A percentile compares a stretch with the other conserved stretches of the same genome.
Evolutionary conservation across 2,113 vertebrate genomes (phyloP).

Genomic region (Dolichallabes microphthalmus): DNA sequence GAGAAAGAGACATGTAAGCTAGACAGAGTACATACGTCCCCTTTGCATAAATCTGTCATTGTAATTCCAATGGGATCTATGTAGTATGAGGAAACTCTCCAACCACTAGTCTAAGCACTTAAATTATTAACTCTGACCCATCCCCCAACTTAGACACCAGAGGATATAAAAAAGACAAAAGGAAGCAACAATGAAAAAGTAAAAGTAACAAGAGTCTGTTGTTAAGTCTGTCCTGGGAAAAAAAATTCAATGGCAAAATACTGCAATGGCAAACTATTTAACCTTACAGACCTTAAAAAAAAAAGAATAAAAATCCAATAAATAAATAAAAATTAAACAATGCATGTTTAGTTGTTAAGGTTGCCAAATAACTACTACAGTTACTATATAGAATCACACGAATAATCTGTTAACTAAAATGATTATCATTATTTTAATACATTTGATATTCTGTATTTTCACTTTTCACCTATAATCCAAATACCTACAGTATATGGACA

Average conservation of each 20-base stretch:
- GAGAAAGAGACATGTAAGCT: slow-evolving; percentile 26
- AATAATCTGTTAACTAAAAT: no score
- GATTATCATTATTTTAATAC: no score
- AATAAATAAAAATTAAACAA: not conserved
- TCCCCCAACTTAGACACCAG: slow-evolving; percentile 40
- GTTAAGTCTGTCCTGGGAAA: slow-evolving; percentile 53
- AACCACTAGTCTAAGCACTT: slow-evolving; percentile 42
- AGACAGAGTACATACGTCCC: slow-evolving; percentile 3
- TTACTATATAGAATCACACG: not conserved
- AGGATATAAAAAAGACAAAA: slow-evolving; percentile 49
- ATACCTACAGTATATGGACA: not conserved
- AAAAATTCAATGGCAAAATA: slow-evolving; percentile 57
- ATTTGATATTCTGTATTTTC: not conserved
- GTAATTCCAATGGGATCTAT: slow-evolving; percentile 24
- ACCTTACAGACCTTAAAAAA: slow-evolving; percentile 51
- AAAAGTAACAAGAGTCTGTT: slow-evolving; percentile 55
- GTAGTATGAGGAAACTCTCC: slow-evolving; percentile 25
- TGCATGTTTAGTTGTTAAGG: not conserved
- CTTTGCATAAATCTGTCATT: slow-evolving; percentile 41
- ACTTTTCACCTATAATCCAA: not conserved
- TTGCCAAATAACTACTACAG: not conserved
- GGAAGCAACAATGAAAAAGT: slow-evolving; percentile 31
- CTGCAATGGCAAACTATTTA: slow-evolving; percentile 67
- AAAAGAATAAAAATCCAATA: not conserved
- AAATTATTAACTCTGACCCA: slow-evolving; percentile 52